These are phyloP conservation scores for Ophion obscuratus DNA, from an alignment of 2,888 invertebrate genomes.

Conservation along the genomic window DNA sequence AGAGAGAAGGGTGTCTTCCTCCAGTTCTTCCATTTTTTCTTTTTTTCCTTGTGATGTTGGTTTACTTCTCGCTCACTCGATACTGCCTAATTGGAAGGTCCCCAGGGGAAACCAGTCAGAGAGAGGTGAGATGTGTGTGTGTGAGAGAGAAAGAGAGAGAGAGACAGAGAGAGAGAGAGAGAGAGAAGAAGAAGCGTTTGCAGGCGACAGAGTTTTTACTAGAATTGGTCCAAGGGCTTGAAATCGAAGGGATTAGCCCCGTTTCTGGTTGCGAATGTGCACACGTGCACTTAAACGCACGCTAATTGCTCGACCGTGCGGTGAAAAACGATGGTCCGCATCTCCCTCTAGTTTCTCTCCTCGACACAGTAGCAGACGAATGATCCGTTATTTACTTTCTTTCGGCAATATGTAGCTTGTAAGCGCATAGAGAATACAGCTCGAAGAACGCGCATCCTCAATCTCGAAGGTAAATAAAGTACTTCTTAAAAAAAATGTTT, in stretches of 20 bases:
- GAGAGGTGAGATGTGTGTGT: not conserved
- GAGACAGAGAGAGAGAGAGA: constrained; percentile 23
- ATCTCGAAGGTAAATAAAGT: not conserved
- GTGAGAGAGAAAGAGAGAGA: not conserved
- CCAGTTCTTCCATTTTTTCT: constrained; percentile 22
- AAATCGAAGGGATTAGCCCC: constrained; percentile 76
- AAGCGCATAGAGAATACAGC: not conserved
- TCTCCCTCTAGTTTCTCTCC: constrained; percentile 16
- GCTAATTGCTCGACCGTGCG: constrained; percentile 78
- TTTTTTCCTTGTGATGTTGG: constrained; percentile 28
- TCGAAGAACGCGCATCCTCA: not conserved
- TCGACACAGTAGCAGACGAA: constrained; percentile 5
- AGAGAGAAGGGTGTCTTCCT: constrained; percentile 50
- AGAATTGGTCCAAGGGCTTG: constrained; percentile 51
- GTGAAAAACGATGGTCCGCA: constrained; percentile 36
- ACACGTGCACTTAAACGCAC: constrained; percentile 81
- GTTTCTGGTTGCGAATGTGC: constrained; percentile 67
- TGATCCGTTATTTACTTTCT: not conserved
- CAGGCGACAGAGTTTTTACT: constrained; percentile 30
- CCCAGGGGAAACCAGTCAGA: constrained; percentile 4
- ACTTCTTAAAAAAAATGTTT: too few species aligned
- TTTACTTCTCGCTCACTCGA: constrained; percentile 22
- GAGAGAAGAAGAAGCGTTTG: constrained; percentile 35
- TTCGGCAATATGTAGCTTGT: not conserved
- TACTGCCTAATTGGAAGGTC: constrained; percentile 61